Evolutionary conservation across 2,113 vertebrate species (phyloP), one percentile per base, ranked within the genome.

Genomic region (Caloenas nicobarica): DNA sequence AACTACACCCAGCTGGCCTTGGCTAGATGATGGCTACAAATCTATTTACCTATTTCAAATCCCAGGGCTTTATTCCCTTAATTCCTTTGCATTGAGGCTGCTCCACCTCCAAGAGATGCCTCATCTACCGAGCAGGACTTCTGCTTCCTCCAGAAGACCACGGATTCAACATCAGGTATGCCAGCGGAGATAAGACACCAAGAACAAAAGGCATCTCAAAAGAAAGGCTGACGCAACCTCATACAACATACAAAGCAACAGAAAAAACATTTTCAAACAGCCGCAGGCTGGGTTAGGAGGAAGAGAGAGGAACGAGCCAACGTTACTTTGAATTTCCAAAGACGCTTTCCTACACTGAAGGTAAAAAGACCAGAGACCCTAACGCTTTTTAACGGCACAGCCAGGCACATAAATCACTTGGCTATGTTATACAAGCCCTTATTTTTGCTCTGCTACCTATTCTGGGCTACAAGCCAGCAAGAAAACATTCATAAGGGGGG

Each of bases 391-490:
- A 57, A 13, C 22, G 4, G 46, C 19, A 18, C n/a, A 53, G 34
- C 23, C 13, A 29, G 53, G 40, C 54, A 50, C 34, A 51, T 23
- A 69, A 79, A 90, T 72, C 79, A 48, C 50, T 88, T 24, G 80
- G 77, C n/a, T 64, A 12, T 15, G 17, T 82, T 79, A 61, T 11
- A 88, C 82, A 72, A 88, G 74, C 56, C 62, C 34, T 46, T 0
- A 10, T 28, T 95, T 48, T 79, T 60, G 51, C 66, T 88, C 62
- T 79, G 90, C 83, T 91, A 89, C 86, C 81, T 88, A 58, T 23
- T 89, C 81, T 16, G 60, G 91, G 90, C 92, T 54, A 82, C 40
- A 70, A 57, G 92, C 86, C 70, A 94, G 62, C 28, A 72, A 91
- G 89, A 93, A 94, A n/a, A 92, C n/a, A 78, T 91, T 85, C 89